Evolutionary conservation across 2,797 vertebrate genomes (phyloP).

Genomic region (Gastrophryne carolinensis): DNA sequence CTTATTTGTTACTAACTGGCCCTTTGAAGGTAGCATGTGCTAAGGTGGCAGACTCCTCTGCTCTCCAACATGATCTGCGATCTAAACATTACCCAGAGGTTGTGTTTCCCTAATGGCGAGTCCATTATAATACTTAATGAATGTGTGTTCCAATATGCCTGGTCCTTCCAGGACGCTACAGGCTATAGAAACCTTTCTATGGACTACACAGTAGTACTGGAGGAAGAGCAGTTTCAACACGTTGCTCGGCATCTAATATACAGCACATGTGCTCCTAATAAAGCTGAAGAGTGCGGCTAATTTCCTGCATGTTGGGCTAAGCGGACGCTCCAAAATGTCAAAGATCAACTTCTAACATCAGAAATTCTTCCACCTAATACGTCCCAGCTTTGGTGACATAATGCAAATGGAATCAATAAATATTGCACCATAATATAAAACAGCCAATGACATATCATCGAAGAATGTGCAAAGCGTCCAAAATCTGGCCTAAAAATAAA

Average conservation of each 20-base stretch:
- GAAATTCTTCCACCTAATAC: conserved; percentile 51
- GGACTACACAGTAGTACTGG: not conserved
- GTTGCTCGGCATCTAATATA: conserved; percentile 4
- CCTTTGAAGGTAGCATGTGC: too few relatives aligned
- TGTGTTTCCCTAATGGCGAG: too few relatives aligned
- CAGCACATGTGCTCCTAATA: conserved; percentile 46
- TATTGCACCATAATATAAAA: conserved; percentile 45
- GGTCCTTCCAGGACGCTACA: too few relatives aligned
- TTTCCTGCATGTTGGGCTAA: conserved; percentile 45
- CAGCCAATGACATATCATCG: conserved; percentile 37
- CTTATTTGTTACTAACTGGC: too few relatives aligned
- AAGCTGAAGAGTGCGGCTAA: conserved; percentile 40
- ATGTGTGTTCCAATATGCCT: too few relatives aligned
- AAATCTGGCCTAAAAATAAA: conserved; percentile 47
- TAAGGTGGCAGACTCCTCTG: too few relatives aligned
- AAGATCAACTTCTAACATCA: conserved; percentile 50
- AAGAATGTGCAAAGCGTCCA: conserved; percentile 41
- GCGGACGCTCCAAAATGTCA: conserved; percentile 39
- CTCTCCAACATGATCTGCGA: too few relatives aligned
- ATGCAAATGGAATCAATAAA: conserved; percentile 50
- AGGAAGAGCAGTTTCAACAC: conserved; percentile 10
- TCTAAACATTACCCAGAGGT: too few relatives aligned
- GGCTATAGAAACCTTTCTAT: too few relatives aligned
- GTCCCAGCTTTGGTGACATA: conserved; percentile 47
- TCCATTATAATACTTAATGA: too few relatives aligned